Conservation (phyloP, 2,888 invertebrate genomes). For the Serrognathus titanus region DNA sequence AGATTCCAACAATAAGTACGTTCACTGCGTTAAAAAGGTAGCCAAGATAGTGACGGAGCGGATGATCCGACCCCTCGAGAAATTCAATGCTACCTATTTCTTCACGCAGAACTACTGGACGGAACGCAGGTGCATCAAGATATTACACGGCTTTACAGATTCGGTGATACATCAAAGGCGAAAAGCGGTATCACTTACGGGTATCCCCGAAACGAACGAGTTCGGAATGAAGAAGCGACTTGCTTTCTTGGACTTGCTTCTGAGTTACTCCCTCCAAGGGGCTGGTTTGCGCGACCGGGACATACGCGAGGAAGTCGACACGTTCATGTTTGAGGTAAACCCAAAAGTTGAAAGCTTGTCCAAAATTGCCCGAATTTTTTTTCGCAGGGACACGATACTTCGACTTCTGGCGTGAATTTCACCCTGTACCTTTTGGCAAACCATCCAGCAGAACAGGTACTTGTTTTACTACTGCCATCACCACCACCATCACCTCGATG, state of each 20-base stretch:
- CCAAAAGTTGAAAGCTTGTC: background rate
- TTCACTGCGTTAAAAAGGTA: slow-evolving; percentile 62
- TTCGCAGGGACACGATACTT: slow-evolving; percentile 52
- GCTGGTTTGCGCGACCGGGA: slow-evolving; percentile 56
- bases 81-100: slow-evolving; percentile 52
- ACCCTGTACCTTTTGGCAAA: slow-evolving; percentile 47
- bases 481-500: background rate
- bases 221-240: slow-evolving; percentile 61
- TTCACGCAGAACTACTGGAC: slow-evolving; percentile 57
- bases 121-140: slow-evolving; percentile 50
- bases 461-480: background rate
- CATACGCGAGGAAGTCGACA: slow-evolving; percentile 68
- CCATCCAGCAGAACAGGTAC: slow-evolving; percentile 48
- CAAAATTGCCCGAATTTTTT: background rate
- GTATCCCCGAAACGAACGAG: slow-evolving; percentile 46
- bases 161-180: slow-evolving; percentile 53
- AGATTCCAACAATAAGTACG: slow-evolving; percentile 66
- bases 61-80: slow-evolving; percentile 47
- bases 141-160: slow-evolving; percentile 53
- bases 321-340: slow-evolving; percentile 69
- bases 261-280: slow-evolving; percentile 55
- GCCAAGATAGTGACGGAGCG: slow-evolving; percentile 32
- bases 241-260: slow-evolving; percentile 65
- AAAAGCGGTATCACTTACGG: slow-evolving; percentile 30
- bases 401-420: slow-evolving; percentile 49